phyloP scores from a whole-genome alignment of 2,888 invertebrate species.

The Limnephilus rhombicus region DNA sequence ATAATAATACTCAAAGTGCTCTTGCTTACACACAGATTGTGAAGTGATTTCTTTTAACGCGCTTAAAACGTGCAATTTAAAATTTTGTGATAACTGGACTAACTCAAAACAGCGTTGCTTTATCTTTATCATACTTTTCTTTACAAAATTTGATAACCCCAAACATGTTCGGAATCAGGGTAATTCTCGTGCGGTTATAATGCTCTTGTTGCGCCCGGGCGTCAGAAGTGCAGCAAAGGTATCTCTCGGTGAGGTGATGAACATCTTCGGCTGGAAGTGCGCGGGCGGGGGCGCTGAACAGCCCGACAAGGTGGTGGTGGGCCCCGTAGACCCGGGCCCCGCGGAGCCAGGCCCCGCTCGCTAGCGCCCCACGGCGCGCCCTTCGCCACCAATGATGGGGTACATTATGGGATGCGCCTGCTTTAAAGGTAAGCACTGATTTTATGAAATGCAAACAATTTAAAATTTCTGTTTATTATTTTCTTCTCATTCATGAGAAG shows the following conservation, averaged over 20 bases:
- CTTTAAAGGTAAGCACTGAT: conserved; percentile 86
- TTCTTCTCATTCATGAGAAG: not conserved
- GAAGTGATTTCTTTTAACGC: conserved; percentile 30
- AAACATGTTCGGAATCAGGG: not conserved
- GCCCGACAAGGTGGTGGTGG: conserved; percentile 66
- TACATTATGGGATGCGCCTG: conserved; percentile 96
- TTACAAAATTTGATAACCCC: not conserved
- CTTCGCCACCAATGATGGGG: conserved; percentile 87
- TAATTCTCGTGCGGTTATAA: conserved; percentile 26
- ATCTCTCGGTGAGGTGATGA: conserved; percentile 50
- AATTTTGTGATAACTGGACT: not conserved
- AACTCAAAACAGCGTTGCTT: not conserved
- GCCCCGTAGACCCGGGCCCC: not conserved
- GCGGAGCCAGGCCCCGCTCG: conserved; percentile 71
- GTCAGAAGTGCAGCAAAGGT: conserved; percentile 34
- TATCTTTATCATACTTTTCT: not conserved
- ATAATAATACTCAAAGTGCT: conserved; percentile 45
- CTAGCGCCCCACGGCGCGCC: conserved; percentile 72
- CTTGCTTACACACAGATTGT: conserved; percentile 33
- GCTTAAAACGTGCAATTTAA: not conserved
- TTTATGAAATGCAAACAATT: not conserved
- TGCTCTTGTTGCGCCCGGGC: conserved; percentile 35
- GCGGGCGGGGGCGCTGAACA: conserved; percentile 71
- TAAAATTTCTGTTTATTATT: not conserved
- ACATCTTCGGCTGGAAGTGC: conserved; percentile 66